These are phyloP conservation scores for Syngnathus acus DNA, from an alignment of 2,797 vertebrate species.

Conservation along the genomic window DNA sequence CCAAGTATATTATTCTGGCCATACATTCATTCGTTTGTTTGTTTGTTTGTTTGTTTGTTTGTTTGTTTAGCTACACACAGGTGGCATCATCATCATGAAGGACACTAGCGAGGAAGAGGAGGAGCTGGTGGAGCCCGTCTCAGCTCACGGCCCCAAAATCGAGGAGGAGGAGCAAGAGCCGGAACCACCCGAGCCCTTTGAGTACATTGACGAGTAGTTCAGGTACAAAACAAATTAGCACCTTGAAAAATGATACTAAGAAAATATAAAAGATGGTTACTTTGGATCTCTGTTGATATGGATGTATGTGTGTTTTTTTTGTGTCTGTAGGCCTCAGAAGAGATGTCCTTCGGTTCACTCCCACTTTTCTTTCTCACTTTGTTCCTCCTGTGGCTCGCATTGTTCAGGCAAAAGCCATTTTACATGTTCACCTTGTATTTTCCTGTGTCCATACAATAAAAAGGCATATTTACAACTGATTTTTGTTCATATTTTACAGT, in stretches of 20 bases:
- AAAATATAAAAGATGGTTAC: neutral
- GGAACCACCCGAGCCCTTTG: slow-evolving; percentile 93
- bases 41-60: neutral
- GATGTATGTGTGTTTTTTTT: neutral
- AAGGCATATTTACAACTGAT: slow-evolving; percentile 52
- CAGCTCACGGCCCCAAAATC: slow-evolving; percentile 93
- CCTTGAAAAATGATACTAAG: neutral
- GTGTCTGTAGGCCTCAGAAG: neutral
- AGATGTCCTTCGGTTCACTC: neutral
- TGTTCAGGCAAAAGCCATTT: slow-evolving; percentile 49
- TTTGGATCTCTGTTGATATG: neutral
- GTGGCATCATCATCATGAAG: slow-evolving; percentile 95
- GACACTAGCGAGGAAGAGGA: slow-evolving; percentile 95
- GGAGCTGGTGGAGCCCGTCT: slow-evolving; percentile 94
- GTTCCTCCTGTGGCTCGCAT: slow-evolving; percentile 33
- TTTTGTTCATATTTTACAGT: slow-evolving; percentile 45
- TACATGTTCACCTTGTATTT: slow-evolving; percentile 60
- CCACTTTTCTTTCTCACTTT: slow-evolving; percentile 45
- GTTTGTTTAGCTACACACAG: slow-evolving; percentile 65
- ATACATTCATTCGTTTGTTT: too few species aligned
- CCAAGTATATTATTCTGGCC: neutral
- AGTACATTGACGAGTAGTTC: slow-evolving; percentile 91
- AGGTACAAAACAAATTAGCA: neutral
- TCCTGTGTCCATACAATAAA: slow-evolving; percentile 71
- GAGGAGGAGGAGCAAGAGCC: slow-evolving; percentile 98